A percentile compares a stretch with the other conserved stretches of the same genome.
These are phyloP conservation scores for Achatina immaculata DNA, from an alignment of 1,140 invertebrate species.

Conservation along the genomic window DNA sequence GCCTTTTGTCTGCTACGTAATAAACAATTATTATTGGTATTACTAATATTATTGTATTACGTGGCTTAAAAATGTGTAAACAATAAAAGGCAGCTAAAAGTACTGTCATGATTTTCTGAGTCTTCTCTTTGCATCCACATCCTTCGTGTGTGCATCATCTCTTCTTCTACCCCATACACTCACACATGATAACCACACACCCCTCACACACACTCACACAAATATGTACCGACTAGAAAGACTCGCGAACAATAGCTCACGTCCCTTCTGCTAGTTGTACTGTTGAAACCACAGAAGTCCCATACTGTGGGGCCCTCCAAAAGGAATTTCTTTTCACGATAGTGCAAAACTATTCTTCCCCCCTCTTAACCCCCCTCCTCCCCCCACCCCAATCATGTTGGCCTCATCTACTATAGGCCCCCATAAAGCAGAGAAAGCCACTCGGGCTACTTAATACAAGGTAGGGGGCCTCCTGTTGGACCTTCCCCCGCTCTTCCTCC, in stretches of 20 bases:
- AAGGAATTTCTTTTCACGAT: not conserved
- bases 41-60: too few species aligned
- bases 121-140: too few species aligned
- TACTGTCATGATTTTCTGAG: too few species aligned
- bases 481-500: too few species aligned
- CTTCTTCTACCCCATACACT: not conserved
- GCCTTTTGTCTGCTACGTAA: too few species aligned
- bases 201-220: not conserved
- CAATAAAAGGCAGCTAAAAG: too few species aligned
- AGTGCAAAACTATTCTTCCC: not conserved
- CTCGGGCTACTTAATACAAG: too few species aligned
- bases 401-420: too few species aligned
- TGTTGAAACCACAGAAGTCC: not conserved
- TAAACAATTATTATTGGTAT: too few species aligned
- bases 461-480: too few species aligned
- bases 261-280: not conserved
- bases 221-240: not conserved
- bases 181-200: not conserved
- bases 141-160: not conserved
- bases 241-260: not conserved
- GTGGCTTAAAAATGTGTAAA: too few species aligned
- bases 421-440: too few species aligned
- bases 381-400: conserved; percentile 7
- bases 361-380: not conserved
- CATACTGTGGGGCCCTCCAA: not conserved